phyloP scores from a whole-genome alignment of 1,140 invertebrate genomes.

The Drosophila suzukii region DNA sequence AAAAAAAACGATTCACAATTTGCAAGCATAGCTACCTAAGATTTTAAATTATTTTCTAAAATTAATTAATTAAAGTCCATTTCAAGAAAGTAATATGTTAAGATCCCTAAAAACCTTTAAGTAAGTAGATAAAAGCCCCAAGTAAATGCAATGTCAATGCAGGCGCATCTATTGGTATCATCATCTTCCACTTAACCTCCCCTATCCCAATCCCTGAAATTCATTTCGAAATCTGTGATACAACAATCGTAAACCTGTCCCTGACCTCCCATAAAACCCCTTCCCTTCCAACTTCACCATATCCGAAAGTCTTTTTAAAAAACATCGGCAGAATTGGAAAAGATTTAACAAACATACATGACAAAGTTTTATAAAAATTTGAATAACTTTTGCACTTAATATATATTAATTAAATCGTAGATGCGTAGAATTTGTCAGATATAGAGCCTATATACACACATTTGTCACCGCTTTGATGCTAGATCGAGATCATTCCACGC shows the following conservation, averaged over 20 bases:
- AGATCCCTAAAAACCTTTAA: not conserved
- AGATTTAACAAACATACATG: constrained; percentile 23
- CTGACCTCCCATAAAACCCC: constrained; percentile 7
- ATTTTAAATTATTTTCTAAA: not conserved
- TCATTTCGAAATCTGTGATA: constrained; percentile 79
- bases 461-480: constrained; percentile 42
- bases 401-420: constrained; percentile 41
- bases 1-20: not conserved
- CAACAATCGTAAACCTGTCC: constrained; percentile 48
- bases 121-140: not conserved
- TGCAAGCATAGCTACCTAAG: not conserved
- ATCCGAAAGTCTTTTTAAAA: constrained; percentile 37
- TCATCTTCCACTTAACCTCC: constrained; percentile 7
- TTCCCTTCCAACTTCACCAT: constrained; percentile 9
- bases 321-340: constrained; percentile 31
- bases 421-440: constrained; percentile 43
- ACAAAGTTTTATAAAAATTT: constrained; percentile 47
- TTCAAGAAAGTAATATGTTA: not conserved
- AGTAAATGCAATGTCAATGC: not conserved
- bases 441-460: constrained; percentile 35
- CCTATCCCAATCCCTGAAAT: constrained; percentile 23
- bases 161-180: not conserved
- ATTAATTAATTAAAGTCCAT: not conserved
- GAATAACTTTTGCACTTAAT: constrained; percentile 55
- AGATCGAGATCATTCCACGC: constrained; percentile 47